Conservation (phyloP, 2,797 vertebrate genomes). For the Ispidina picta region DNA sequence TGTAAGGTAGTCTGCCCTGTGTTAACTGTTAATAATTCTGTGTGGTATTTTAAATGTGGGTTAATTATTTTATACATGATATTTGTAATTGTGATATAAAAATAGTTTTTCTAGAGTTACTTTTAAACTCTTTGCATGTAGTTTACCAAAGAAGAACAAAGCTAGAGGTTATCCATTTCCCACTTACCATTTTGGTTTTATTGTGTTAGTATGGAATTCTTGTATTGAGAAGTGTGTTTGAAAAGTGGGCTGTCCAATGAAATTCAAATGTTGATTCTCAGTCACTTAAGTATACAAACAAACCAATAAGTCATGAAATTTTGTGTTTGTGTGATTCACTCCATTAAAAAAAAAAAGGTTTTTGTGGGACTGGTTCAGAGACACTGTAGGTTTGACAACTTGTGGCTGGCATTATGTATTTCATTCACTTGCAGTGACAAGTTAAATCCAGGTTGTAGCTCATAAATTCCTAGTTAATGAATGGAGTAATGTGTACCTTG, state of each 20-base stretch:
- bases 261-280: neutral
- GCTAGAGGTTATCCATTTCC: neutral
- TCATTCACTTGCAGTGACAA: neutral
- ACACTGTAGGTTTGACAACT: slow-evolving; percentile 28
- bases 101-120: neutral
- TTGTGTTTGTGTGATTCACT: slow-evolving; percentile 16
- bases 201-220: neutral
- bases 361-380: slow-evolving; percentile 28
- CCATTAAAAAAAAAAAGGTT: slow-evolving; percentile 11
- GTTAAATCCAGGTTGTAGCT: neutral
- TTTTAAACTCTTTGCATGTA: neutral
- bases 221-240: neutral
- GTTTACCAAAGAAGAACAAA: neutral
- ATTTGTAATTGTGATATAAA: neutral
- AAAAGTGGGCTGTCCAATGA: neutral
- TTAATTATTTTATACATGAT: neutral
- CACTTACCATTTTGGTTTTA: neutral
- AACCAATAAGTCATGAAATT: neutral
- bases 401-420: slow-evolving; percentile 8
- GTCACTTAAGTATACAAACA: neutral
- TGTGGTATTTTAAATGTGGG: neutral
- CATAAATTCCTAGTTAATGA: neutral
- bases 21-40: neutral
- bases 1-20: neutral
- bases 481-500: neutral